phyloP scores from a whole-genome alignment of 2,888 invertebrate genomes.

The Coenonympha glycerion region DNA sequence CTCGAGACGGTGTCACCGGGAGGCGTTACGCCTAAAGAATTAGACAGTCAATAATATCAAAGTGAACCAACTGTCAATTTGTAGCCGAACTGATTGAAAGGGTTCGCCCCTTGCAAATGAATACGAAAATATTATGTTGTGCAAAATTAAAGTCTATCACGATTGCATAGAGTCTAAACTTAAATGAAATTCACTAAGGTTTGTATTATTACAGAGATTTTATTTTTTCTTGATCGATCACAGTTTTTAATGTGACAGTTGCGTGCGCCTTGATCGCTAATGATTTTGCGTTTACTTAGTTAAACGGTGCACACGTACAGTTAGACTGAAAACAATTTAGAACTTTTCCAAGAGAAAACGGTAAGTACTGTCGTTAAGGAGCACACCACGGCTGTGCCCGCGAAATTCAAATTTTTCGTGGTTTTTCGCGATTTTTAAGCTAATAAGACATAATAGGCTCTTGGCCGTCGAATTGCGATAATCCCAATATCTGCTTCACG shows the following conservation, averaged over 20 bases:
- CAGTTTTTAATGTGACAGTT: conserved; percentile 51
- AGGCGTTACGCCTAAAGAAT: conserved; percentile 51
- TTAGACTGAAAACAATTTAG: too few relatives aligned
- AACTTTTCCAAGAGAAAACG: too few relatives aligned
- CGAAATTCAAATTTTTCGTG: too few relatives aligned
- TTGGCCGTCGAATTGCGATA: too few relatives aligned
- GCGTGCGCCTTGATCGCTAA: conserved; percentile 39
- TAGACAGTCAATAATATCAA: conserved; percentile 63
- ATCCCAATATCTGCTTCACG: too few relatives aligned
- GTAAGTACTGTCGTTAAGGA: too few relatives aligned
- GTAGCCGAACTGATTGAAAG: conserved; percentile 46
- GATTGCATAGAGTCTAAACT: conserved; percentile 14
- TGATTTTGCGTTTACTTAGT: conserved; percentile 26
- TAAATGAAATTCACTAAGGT: conserved; percentile 28
- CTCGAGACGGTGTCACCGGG: conserved; percentile 16
- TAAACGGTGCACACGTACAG: conserved; percentile 1
- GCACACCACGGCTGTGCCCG: too few relatives aligned
- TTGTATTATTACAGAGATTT: conserved; percentile 35
- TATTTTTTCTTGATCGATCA: conserved; percentile 52
- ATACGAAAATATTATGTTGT: conserved; percentile 10
- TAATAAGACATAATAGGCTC: too few relatives aligned
- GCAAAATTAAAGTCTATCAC: conserved; percentile 22
- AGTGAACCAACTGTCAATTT: conserved; percentile 63
- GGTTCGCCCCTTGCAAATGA: conserved; percentile 27
- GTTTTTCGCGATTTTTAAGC: too few relatives aligned